phyloP scores from a whole-genome alignment of 2,888 invertebrate species.

The Pheosia tremula region DNA sequence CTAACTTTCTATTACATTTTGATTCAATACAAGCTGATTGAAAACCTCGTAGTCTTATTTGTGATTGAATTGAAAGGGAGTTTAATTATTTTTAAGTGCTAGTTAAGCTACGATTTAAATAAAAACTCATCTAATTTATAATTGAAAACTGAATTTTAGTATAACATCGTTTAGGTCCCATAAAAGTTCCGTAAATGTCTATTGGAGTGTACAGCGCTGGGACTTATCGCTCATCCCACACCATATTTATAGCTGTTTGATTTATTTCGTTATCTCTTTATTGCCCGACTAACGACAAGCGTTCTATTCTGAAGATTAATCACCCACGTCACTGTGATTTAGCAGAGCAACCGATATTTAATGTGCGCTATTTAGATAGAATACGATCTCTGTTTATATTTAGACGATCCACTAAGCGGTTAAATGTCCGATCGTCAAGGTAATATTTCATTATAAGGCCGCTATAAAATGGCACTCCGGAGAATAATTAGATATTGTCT shows the following conservation, averaged over 20 bases:
- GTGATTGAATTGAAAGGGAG: no score
- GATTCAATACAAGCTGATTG: slow-evolving; percentile 27
- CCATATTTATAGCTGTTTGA: slow-evolving; percentile 81
- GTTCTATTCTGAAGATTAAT: slow-evolving; percentile 81
- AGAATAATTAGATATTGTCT: slow-evolving; percentile 52
- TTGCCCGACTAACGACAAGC: slow-evolving; percentile 81
- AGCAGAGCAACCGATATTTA: slow-evolving; percentile 82
- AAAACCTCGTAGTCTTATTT: no score
- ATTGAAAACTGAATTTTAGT: slow-evolving; percentile 69
- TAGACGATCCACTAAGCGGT: slow-evolving; percentile 68
- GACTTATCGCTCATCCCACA: slow-evolving; percentile 77
- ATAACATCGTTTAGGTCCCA: slow-evolving; percentile 64
- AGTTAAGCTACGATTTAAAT: slow-evolving; percentile 57
- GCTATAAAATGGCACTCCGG: slow-evolving; percentile 40
- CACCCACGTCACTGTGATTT: slow-evolving; percentile 81
- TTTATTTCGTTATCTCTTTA: slow-evolving; percentile 84
- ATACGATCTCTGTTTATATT: slow-evolving; percentile 75
- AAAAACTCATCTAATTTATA: slow-evolving; percentile 77
- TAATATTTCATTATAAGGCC: slow-evolving; percentile 55
- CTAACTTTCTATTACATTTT: slow-evolving; percentile 53
- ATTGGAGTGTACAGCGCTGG: slow-evolving; percentile 71
- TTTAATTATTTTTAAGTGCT: no score
- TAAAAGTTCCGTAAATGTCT: slow-evolving; percentile 78
- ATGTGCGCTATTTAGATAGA: slow-evolving; percentile 79
- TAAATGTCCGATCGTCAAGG: slow-evolving; percentile 66